Conservation (phyloP, 64 coral and sea anemone genomes). For the Anthopleura sola region DNA sequence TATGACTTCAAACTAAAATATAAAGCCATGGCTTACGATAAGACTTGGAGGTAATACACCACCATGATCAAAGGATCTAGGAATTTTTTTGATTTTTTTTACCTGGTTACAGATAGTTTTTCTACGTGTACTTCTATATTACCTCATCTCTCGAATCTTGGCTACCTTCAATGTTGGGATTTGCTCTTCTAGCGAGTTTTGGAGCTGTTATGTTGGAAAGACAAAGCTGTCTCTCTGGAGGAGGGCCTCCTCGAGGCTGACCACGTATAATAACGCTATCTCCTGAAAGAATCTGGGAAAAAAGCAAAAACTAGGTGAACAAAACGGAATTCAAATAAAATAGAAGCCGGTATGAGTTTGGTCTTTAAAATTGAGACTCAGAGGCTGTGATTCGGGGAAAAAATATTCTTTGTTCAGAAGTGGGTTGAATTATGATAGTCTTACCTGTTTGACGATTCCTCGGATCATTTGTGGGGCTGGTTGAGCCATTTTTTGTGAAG, state of each 20-base stretch:
- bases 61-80: not conserved
- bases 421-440: slow-evolving; percentile 7
- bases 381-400: not conserved
- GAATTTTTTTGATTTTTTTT: not conserved
- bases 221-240: slow-evolving; percentile 94
- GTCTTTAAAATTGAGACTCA: not conserved
- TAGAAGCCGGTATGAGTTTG: slow-evolving; percentile 40
- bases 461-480: slow-evolving; percentile 80
- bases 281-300: slow-evolving; percentile 74
- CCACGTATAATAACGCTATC: slow-evolving; percentile 91
- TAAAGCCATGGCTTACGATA: not conserved
- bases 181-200: slow-evolving; percentile 88
- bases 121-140: slow-evolving; percentile 31
- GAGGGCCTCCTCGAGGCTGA: slow-evolving; percentile 90
- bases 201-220: slow-evolving; percentile 93
- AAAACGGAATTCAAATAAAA: not conserved
- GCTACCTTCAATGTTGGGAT: slow-evolving; percentile 73
- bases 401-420: slow-evolving; percentile 2
- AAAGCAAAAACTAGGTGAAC: not conserved
- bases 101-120: not conserved
- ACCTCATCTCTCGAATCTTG: slow-evolving; percentile 89
- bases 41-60: not conserved
- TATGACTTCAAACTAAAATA: not conserved
- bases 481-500: slow-evolving; percentile 75
- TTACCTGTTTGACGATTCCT: slow-evolving; percentile 94